Evolutionary conservation across 2,888 invertebrate species (phyloP), one percentile per base, ranked within the genome.

Genomic region (Sepioteuthis lessoniana): DNA sequence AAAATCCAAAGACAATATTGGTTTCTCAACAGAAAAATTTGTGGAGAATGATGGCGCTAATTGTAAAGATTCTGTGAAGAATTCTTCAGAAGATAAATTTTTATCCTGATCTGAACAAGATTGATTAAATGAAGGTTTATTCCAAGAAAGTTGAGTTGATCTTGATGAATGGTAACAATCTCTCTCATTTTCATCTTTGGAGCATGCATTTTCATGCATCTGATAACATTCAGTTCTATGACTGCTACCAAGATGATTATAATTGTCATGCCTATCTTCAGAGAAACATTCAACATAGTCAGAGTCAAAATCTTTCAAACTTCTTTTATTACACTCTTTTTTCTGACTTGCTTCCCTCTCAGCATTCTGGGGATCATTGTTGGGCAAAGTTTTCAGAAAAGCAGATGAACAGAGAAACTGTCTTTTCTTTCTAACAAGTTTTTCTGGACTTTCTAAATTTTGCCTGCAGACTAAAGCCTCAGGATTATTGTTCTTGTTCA

Each of bases 311-410:
- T 10, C n/a, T 13, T 76, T 76, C 0, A 25, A 76, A n/a, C n/a
- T 13, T 76, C n/a, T 35, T 76, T 35, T 35, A 19, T 76, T 13
- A 76, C n/a, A 16, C n/a, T 35, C 76, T 76, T 76, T n/a, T 76
- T 35, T 3, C 16, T 76, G 76, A 4, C 16, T n/a, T 76, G 76
- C n/a, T 76, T 76, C 76, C 4, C 16, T 25, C 37, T 46, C 60
- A 38, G n/a, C 16, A 76, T n/a, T n/a, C 13, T n/a, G 76, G n/a
- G n/a, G 76, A 35, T 76, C 13, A n/a, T n/a, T 47, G 76, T 31
- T 94, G 93, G 55, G 94, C 94, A 93, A 94, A 94, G 90, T 91
- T 94, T 60, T 94, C 94, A 37, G 46, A 92, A 37, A 55, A 47
- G 28, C 37, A 47, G 60, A 50, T 55, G 55, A 55, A 90, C 90